Evolutionary conservation across 92 coral and sea anemone genomes (phyloP), one percentile per base, ranked within the genome.

Genomic region (Epizoanthus ramosus): DNA sequence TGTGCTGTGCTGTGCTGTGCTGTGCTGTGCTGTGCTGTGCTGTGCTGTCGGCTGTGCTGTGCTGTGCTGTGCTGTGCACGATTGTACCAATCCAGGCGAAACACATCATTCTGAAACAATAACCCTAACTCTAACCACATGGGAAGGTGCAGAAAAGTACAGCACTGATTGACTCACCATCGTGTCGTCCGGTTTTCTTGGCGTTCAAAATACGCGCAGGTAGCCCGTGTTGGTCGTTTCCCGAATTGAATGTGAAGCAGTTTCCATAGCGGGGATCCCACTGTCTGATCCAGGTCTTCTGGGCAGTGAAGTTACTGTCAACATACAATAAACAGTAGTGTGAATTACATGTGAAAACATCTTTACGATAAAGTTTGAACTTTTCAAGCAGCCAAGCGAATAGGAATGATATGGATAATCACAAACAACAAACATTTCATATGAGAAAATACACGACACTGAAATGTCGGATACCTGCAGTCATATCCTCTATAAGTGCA

Each of bases 241-340:
- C 80, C 8, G 80, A 75, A 17, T 75, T 75, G 24, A 75, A 75
- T 25, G 68, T 75, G 21, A 53, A 75, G 18, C 80, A 75, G 80
- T 75, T 75, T 24, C 80, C 80, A 57, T 15, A 75, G 8, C 68
- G 80, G 6, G 80, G 59, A 18, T 75, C 21, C 80, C 80, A 75
- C 8, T 57, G 80, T 3, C 24, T 22, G 21, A 75, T 47, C 80
- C 76, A 71, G 76, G 23, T 45, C 60, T 71, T 71, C 35, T 3
- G 23, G 76, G 9, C 76, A 33, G 58, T 71, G 22, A 71, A 71
- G 35, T 71, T 71, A 57, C 76, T 71, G 58, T 43, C 3, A 71
- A 71, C 15, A 47, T 9, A 12, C 15, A 43, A 47, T 47, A 0
- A 47, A 3, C 7, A 47, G 54, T 47, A 47, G 54, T 47, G 14